phyloP scores from a whole-genome alignment of 1,140 invertebrate genomes.

The Scaptodrosophila lebanonensis region DNA sequence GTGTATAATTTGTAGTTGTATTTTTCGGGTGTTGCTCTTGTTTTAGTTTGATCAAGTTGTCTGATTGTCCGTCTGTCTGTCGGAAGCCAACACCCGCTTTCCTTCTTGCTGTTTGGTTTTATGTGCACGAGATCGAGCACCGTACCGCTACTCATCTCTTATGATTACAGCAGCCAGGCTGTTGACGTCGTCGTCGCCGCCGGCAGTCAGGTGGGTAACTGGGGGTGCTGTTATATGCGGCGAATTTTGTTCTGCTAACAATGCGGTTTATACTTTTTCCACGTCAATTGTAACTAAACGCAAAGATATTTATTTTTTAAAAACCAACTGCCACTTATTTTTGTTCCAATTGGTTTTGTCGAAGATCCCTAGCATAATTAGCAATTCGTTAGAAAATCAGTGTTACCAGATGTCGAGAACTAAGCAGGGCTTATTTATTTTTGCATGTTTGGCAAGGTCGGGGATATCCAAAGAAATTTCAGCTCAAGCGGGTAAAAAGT shows the following conservation, averaged over 20 bases:
- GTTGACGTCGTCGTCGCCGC: constrained; percentile 35
- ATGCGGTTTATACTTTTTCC: constrained; percentile 45
- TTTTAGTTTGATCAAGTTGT: constrained; percentile 54
- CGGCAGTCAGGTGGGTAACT: constrained; percentile 2
- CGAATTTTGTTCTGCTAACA: constrained; percentile 28
- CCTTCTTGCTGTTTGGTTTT: constrained; percentile 8
- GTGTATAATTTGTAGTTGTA: constrained; percentile 2
- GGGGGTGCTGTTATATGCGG: neutral
- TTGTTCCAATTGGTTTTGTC: too few relatives aligned
- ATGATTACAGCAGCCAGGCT: constrained; percentile 14
- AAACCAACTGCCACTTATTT: too few relatives aligned
- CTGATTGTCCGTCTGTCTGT: constrained; percentile 10
- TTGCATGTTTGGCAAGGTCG: too few relatives aligned
- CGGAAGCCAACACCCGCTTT: neutral
- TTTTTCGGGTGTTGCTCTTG: constrained; percentile 5
- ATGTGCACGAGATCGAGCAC: constrained; percentile 44
- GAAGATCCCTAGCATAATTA: too few relatives aligned
- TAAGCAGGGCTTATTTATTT: too few relatives aligned
- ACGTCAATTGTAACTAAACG: constrained; percentile 24
- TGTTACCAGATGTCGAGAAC: too few relatives aligned
- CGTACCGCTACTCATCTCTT: constrained; percentile 8
- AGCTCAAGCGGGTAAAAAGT: too few relatives aligned
- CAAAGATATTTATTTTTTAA: constrained; percentile 36
- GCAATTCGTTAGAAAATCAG: too few relatives aligned
- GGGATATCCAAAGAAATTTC: too few relatives aligned